A percentile compares a stretch with the other conserved stretches of the same genome.
phyloP scores from a whole-genome alignment of 2,888 invertebrate species.

The Heliconius ismenius region DNA sequence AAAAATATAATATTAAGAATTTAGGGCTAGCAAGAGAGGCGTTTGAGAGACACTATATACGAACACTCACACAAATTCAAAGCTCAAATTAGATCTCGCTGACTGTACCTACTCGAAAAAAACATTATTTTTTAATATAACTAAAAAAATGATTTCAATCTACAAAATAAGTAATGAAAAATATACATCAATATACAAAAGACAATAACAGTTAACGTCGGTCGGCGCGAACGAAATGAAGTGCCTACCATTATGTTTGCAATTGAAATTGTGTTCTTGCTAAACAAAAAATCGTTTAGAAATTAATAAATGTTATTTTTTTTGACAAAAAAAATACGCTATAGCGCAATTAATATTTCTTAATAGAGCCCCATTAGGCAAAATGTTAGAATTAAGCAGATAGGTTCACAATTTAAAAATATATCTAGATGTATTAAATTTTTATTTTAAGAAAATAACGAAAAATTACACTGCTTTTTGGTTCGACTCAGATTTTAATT shows the following conservation, averaged over 20 bases:
- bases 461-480: not conserved
- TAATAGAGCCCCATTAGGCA: not conserved
- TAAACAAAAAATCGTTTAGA: conserved; percentile 17
- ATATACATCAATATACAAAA: conserved; percentile 18
- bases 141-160: not conserved
- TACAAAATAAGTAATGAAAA: conserved; percentile 8
- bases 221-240: conserved; percentile 9
- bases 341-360: not conserved
- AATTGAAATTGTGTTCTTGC: conserved; percentile 18
- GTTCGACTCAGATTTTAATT: conserved; percentile 10
- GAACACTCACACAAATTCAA: too few species aligned
- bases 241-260: conserved; percentile 3
- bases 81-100: too few species aligned
- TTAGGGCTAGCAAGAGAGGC: too few species aligned
- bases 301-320: conserved; percentile 15
- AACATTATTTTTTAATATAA: not conserved
- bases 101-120: not conserved
- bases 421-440: not conserved
- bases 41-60: too few species aligned
- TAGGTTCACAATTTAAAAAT: not conserved
- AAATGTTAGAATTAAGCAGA: not conserved
- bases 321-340: not conserved
- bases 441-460: not conserved
- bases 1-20: too few species aligned
- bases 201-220: conserved; percentile 18